These are phyloP conservation scores for Zaprionus bogoriensis DNA, from an alignment of 2,888 invertebrate species.

Conservation along the genomic window DNA sequence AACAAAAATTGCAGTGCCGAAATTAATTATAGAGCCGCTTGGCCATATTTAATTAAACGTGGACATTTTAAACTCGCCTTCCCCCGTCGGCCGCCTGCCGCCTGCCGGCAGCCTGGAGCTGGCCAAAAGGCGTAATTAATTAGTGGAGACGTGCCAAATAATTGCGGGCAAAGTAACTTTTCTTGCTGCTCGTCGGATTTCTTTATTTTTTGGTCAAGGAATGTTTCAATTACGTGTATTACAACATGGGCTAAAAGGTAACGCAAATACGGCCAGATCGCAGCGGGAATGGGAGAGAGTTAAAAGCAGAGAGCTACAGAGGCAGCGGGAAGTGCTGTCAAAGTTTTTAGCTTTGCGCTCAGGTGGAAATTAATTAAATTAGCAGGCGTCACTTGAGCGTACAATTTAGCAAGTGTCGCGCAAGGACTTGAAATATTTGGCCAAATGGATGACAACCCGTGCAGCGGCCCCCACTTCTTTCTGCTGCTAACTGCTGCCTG, in stretches of 20 bases:
- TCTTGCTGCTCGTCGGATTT: constrained; percentile 55
- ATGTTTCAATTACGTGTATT: constrained; percentile 76
- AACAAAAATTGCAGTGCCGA: constrained; percentile 74
- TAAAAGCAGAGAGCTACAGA: not conserved
- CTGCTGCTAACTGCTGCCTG: not conserved
- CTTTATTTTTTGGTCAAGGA: constrained; percentile 64
- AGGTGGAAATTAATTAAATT: constrained; percentile 78
- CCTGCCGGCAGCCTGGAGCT: constrained; percentile 6
- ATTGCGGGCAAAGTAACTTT: constrained; percentile 72
- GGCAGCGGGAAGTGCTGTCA: constrained; percentile 9
- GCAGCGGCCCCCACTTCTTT: not conserved
- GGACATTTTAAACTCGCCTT: constrained; percentile 67
- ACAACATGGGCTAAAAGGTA: constrained; percentile 22
- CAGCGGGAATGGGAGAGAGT: not conserved
- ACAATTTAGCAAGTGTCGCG: constrained; percentile 74
- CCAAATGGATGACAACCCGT: constrained; percentile 30
- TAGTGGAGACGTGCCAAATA: constrained; percentile 75
- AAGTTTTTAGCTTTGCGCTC: constrained; percentile 56
- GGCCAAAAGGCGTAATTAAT: constrained; percentile 75
- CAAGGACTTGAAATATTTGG: constrained; percentile 62
- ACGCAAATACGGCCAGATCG: not conserved
- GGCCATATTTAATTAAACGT: constrained; percentile 74
- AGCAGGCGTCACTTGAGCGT: constrained; percentile 71
- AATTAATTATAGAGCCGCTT: constrained; percentile 71
- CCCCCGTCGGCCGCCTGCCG: too few relatives aligned